Evolutionary conservation across 2,888 invertebrate genomes (phyloP).

Genomic region (Boloria euphrosyne): DNA sequence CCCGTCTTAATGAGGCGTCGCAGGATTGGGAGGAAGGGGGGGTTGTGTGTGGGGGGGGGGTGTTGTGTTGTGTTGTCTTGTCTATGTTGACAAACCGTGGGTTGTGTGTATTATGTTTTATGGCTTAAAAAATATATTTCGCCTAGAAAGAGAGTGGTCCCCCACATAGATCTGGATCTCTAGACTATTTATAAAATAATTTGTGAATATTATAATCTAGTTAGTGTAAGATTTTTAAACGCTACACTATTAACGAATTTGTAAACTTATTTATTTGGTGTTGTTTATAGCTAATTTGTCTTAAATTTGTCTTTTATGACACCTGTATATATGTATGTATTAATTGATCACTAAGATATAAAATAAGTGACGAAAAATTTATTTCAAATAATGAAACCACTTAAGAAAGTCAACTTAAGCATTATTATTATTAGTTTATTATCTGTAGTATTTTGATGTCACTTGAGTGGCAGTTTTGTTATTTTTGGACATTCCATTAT

Average conservation of each 20-base stretch:
- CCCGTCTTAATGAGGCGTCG: too few species aligned
- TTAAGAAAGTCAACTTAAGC: too few species aligned
- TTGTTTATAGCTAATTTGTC: constrained; percentile 2
- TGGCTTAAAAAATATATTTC: too few species aligned
- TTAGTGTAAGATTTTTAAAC: constrained; percentile 47
- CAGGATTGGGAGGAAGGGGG: too few species aligned
- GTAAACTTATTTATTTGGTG: constrained; percentile 31
- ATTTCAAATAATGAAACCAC: not conserved
- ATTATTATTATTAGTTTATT: too few species aligned
- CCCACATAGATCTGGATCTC: too few species aligned
- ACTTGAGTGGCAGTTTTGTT: constrained; percentile 2
- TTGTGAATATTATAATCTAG: constrained; percentile 68
- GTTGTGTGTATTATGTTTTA: too few species aligned
- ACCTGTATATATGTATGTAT: too few species aligned
- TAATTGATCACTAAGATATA: not conserved
- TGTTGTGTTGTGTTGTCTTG: too few species aligned
- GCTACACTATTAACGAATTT: constrained; percentile 47
- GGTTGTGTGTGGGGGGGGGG: too few species aligned
- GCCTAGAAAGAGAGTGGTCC: too few species aligned
- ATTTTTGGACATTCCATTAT: constrained; percentile 37
- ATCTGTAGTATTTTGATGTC: not conserved
- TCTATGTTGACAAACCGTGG: too few species aligned
- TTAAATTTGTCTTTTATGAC: not conserved
- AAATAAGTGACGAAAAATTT: not conserved
- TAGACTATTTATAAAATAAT: constrained; percentile 49